Evolutionary conservation across 2,113 vertebrate genomes (phyloP), one percentile per base, ranked within the genome.

Genomic region (Eudyptes chrysolophus): DNA sequence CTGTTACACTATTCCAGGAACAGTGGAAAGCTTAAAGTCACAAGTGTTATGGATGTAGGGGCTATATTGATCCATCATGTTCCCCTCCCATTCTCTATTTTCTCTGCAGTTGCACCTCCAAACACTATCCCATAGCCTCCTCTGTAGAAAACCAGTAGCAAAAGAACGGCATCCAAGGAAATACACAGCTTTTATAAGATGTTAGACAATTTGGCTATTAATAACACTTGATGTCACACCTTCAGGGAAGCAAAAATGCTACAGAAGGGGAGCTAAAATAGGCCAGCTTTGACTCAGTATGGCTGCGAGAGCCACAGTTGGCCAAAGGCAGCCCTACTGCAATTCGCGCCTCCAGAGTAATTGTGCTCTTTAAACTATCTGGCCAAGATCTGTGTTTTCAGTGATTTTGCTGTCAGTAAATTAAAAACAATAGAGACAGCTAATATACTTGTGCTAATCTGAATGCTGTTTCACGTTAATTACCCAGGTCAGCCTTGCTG

Each of bases 191-290:
- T 90, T 82, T 81, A 52, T 44, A 75, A 60, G 60, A 84, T 14
- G 32, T 30, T 76, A 87, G 54, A 79, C 40, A 71, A 72, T 89
- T 60, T 91, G 74, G 44, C 55, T 94, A 75, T 92, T 94, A 92
- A 81, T 65, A 89, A 89, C 65, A 61, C 34, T 87, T 93, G 86
- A 90, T 1, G 2, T 86, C 72, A 94, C n/a, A 74, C 42, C 55
- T 94, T 84, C 70, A 69, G 89, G 65, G 74, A 92, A 78, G 57
- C 9, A 87, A 85, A 95, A 90, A 71, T 25, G 10, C 36, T 84
- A 9, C 72, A 60, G 64, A 84, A 78, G 44, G 61, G 48, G 51
- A 84, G 20, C 13, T 90, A 88, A 92, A 88, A 85, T 69, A 96
- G 77, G 69, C 26, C 88, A 94, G 38, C 24, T 90, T 68, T 0